Conservation (phyloP, 1,140 invertebrate species). For the silkworm (Bombyx mori) region ASM3026992v2 NC_085124.1:3319001-3319500, state of each 20-base stretch:
- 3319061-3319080: constrained; percentile 24
- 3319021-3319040: constrained; percentile 53
- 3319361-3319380: constrained; percentile 8
- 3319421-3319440: background rate
- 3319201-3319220: constrained; percentile 15
- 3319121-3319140: background rate
- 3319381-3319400: constrained; percentile 3
- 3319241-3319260: constrained; percentile 1
- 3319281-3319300: constrained; percentile 13
- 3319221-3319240: no score
- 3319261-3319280: constrained; percentile 5
- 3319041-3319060: constrained; percentile 56
- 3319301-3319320: constrained; percentile 9
- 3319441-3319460: background rate
- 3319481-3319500: background rate
- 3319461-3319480: background rate
- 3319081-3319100: constrained; percentile 1
- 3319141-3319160: background rate
- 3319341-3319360: constrained; percentile 10
- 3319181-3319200: background rate
- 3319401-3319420: constrained; percentile 5
- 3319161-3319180: background rate
- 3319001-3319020: constrained; percentile 30
- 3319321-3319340: constrained; percentile 18
- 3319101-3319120: constrained; percentile 3